Base-by-base conservation (phyloP, 2,113 vertebrate genomes). In the Dromas ardeola region DNA sequence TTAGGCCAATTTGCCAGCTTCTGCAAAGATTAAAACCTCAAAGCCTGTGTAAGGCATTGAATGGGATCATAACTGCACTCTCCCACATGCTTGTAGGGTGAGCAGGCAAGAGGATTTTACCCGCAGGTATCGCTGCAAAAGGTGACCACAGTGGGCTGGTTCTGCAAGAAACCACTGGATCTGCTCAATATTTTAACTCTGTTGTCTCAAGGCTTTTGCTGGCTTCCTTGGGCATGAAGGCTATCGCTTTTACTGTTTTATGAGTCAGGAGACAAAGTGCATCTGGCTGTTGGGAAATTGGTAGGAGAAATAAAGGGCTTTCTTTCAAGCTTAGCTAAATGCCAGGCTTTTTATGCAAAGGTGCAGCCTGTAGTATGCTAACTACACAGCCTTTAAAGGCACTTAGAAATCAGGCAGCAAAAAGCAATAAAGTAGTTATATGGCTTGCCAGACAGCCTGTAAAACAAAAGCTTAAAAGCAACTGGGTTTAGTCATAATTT, bases 211-310 rank as follows among this genome's bases (percentile, higher is more conserved):
- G 67, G 63, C 8, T 66, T 83, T 65, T 81, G 15, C 16, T 78
- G 66, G 13, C 29, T 84, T 81, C 59, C n/a, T 53, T 0, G 0
- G 69, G 10, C 50, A 40, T 6, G 12, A 73, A 55, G 3, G 5
- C n/a, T 58, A 4, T 23, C 2, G 2, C 1, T 4, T 36, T 26
- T 45, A 38, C 4, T 6, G 30, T 52, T 74, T 88, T 30, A 30
- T 1, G 17, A 86, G 13, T 47, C 50, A 62, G 22, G 42, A 50
- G 13, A 53, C 25, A 25, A 86, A 38, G 23, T 23, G 23, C n/a
- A 71, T 8, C 63, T 63, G 47, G 38, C 55, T 86, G 58, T 14
- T 38, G 40, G 16, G 47, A 85, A 66, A 70, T 3, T 58, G 42
- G n/a, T 9, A 58, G 63, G 25, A 45, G 50, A 73, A 92, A 86